These are phyloP conservation scores for Capromys pilorides DNA, from an alignment of 2,797 vertebrate genomes.

Conservation along the genomic window DNA sequence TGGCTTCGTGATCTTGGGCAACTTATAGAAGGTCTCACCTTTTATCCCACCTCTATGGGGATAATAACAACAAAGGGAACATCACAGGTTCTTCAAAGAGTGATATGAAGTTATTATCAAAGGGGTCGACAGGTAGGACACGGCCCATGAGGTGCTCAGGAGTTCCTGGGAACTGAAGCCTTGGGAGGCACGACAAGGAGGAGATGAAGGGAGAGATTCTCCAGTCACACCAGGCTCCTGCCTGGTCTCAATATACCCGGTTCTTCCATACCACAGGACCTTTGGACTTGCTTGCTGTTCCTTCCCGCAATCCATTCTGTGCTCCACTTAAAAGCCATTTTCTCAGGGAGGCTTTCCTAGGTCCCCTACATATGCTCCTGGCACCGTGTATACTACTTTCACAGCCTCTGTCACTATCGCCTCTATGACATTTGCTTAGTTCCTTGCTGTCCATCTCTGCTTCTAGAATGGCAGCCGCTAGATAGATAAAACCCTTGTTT, in stretches of 20 bases:
- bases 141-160: not conserved
- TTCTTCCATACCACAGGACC: not conserved
- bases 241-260: not conserved
- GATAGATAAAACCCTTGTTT: not conserved
- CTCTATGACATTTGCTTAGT: not conserved
- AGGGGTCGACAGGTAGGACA: not conserved
- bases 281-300: not conserved
- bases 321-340: constrained; percentile 35
- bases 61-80: not conserved
- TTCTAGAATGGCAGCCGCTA: not conserved
- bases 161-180: not conserved
- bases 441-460: not conserved
- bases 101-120: not conserved
- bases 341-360: not conserved
- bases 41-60: not conserved
- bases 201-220: not conserved
- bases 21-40: not conserved
- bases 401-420: not conserved
- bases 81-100: not conserved
- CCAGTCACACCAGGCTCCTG: not conserved
- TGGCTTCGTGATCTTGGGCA: not conserved
- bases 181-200: not conserved
- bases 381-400: not conserved
- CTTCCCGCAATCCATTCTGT: not conserved
- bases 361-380: not conserved